These are phyloP conservation scores for Pelobates fuscus DNA, from an alignment of 2,113 vertebrate species.

Conservation along the genomic window DNA sequence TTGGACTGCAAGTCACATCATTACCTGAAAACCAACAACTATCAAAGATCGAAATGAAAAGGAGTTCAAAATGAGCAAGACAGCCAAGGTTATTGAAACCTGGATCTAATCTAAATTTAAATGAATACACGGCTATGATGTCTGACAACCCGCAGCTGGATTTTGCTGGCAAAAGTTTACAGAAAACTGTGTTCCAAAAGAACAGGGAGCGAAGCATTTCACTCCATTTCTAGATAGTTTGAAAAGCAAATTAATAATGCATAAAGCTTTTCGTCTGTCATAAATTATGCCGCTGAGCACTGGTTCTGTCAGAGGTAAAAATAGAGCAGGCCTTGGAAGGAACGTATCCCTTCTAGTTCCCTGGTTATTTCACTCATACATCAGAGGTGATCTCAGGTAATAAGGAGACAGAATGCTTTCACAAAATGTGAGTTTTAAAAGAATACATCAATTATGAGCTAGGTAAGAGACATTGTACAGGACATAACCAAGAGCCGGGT, in stretches of 20 bases:
- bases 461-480: too few relatives aligned
- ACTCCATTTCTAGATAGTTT: slow-evolving; percentile 20
- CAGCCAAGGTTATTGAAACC: too few relatives aligned
- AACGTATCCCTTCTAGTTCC: slow-evolving; percentile 22
- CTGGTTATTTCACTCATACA: slow-evolving; percentile 17
- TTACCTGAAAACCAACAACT: too few relatives aligned
- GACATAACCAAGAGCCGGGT: neutral
- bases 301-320: slow-evolving; percentile 37
- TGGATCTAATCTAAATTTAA: too few relatives aligned
- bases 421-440: neutral
- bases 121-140: too few relatives aligned
- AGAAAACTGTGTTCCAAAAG: neutral
- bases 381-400: slow-evolving; percentile 44
- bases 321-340: slow-evolving; percentile 19
- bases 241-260: slow-evolving; percentile 38
- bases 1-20: too few relatives aligned
- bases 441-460: neutral
- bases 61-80: too few relatives aligned
- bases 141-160: neutral
- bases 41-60: too few relatives aligned
- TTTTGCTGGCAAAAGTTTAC: slow-evolving; percentile 14
- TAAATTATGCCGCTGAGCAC: slow-evolving; percentile 41
- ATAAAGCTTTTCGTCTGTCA: slow-evolving; percentile 36
- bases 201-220: neutral
- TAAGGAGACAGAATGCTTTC: slow-evolving; percentile 3